phyloP scores from a whole-genome alignment of 2,888 invertebrate genomes.

The Euzophera pinguis region DNA sequence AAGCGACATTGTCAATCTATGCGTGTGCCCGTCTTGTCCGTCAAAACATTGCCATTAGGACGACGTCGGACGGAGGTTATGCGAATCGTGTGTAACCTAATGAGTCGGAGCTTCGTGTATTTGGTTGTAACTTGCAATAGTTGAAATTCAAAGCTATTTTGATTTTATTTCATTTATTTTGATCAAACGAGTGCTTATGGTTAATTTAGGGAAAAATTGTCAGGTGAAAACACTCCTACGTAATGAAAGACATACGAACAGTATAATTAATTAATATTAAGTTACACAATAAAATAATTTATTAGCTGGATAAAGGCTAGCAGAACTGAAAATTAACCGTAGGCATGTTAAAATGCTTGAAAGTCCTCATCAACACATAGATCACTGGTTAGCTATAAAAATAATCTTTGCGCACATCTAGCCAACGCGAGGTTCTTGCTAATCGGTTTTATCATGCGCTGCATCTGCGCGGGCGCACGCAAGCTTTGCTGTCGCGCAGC shows the following conservation, averaged over 20 bases:
- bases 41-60: slow-evolving; percentile 50
- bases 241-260: no score
- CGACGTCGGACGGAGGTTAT: slow-evolving; percentile 30
- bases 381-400: slow-evolving; percentile 6
- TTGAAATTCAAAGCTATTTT: neutral
- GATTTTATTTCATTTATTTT: no score
- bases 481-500: slow-evolving; percentile 63
- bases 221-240: no score
- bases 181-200: no score
- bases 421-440: slow-evolving; percentile 20
- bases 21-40: slow-evolving; percentile 50
- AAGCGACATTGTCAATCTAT: slow-evolving; percentile 60
- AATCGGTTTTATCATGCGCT: slow-evolving; percentile 38
- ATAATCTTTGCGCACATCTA: slow-evolving; percentile 18
- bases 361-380: slow-evolving; percentile 3
- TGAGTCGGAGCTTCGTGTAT: slow-evolving; percentile 8
- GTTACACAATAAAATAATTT: no score
- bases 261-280: no score
- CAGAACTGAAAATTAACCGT: neutral
- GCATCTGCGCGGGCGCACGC: slow-evolving; percentile 45
- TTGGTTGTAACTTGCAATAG: slow-evolving; percentile 12
- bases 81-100: slow-evolving; percentile 22
- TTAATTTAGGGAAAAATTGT: no score
- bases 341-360: neutral
- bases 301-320: neutral